A percentile compares a stretch with the other conserved stretches of the same genome.
These are phyloP conservation scores for Axinella damicornis DNA, from an alignment of 37 sponge, comb jelly and placozoan species.

Conservation along the genomic window DNA sequence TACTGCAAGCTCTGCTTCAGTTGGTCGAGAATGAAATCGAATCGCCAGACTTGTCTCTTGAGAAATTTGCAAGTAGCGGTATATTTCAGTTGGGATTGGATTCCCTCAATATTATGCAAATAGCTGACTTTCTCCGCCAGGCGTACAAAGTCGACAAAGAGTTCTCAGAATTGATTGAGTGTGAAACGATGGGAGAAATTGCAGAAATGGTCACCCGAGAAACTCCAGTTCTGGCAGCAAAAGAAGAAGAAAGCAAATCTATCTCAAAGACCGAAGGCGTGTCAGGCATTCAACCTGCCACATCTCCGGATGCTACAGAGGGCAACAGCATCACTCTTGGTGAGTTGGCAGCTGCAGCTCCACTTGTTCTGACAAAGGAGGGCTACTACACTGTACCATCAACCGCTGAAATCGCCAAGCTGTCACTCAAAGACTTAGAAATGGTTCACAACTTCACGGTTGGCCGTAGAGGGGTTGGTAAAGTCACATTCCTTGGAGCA, in stretches of 20 bases:
- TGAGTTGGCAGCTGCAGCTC: too few species aligned
- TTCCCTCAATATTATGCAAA: conserved; percentile 14
- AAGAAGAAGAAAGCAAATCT: too few species aligned
- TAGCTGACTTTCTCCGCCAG: not conserved
- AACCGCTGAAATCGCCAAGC: not conserved
- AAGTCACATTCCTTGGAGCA: conserved; percentile 15
- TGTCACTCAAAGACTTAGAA: not conserved
- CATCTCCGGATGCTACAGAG: too few species aligned
- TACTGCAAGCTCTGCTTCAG: too few species aligned
- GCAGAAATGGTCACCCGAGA: not conserved
- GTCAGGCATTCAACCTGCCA: too few species aligned
- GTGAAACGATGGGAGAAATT: not conserved
- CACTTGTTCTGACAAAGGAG: conserved; percentile 8
- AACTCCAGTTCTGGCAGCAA: not conserved
- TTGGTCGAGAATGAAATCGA: too few species aligned
- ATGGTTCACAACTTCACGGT: conserved; percentile 36
- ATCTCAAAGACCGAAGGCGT: too few species aligned
- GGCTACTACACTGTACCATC: conserved; percentile 32
- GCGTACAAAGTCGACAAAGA: not conserved
- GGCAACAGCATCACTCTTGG: too few species aligned
- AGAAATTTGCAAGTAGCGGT: not conserved
- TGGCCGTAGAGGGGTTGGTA: conserved; percentile 1
- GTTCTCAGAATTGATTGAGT: not conserved
- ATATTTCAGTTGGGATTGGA: conserved; percentile 6
- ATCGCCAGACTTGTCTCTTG: not conserved